phyloP scores from a whole-genome alignment of 2,888 invertebrate genomes.

The Lasioglossum calceatum region DNA sequence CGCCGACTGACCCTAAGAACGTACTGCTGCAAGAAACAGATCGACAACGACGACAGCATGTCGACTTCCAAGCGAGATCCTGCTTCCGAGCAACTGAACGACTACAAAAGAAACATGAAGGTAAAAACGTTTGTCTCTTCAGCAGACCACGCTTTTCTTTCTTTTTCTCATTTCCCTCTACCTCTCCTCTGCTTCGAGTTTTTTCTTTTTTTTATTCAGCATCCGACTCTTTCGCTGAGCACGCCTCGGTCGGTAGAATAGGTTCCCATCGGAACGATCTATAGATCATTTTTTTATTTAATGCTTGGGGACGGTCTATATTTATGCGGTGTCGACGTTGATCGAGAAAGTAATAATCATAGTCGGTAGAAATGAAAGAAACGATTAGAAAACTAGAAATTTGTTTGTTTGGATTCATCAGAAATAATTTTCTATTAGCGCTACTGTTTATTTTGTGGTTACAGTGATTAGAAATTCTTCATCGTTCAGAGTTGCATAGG shows the following conservation, averaged over 20 bases:
- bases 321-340: background rate
- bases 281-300: background rate
- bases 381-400: background rate
- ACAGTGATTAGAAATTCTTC: too few species aligned
- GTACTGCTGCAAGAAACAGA: slow-evolving; percentile 38
- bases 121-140: slow-evolving; percentile 83
- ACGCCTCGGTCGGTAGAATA: background rate
- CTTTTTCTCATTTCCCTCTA: too few species aligned
- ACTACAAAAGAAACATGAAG: slow-evolving; percentile 86
- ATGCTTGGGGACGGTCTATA: background rate
- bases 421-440: too few species aligned
- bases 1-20: background rate
- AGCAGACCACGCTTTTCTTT: background rate
- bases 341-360: background rate
- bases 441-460: too few species aligned
- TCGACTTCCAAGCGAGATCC: slow-evolving; percentile 86
- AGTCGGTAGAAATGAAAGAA: background rate
- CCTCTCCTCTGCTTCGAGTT: background rate
- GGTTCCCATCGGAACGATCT: background rate
- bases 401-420: background rate
- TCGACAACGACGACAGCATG: slow-evolving; percentile 75
- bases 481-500: background rate
- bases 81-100: slow-evolving; percentile 87
- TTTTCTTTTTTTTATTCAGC: background rate
- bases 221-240: too few species aligned